phyloP scores from a whole-genome alignment of 2,888 invertebrate species.

The Tortricodes alternella region DNA sequence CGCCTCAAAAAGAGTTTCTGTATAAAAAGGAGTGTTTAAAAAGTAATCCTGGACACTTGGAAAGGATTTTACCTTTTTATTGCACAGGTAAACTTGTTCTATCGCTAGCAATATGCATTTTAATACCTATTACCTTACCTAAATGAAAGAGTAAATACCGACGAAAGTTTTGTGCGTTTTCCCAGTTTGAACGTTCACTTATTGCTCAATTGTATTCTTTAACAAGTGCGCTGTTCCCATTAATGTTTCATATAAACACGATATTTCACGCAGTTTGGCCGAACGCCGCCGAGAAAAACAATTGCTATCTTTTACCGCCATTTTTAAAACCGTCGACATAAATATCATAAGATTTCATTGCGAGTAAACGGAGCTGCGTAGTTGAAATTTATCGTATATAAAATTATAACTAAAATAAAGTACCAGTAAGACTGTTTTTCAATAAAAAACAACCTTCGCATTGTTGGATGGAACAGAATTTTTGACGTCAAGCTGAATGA shows the following conservation, averaged over 20 bases:
- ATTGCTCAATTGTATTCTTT: constrained; percentile 6
- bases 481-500: too few relatives aligned
- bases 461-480: too few relatives aligned
- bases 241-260: constrained; percentile 26
- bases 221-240: not conserved
- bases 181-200: not conserved
- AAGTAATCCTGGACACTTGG: not conserved
- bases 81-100: not conserved
- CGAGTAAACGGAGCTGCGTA: constrained; percentile 1
- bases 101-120: too few relatives aligned
- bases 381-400: constrained; percentile 4
- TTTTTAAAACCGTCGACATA: constrained; percentile 17
- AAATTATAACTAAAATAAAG: not conserved
- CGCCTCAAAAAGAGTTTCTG: constrained; percentile 18
- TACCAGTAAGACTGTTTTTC: not conserved
- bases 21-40: constrained; percentile 12
- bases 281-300: constrained; percentile 40
- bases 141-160: not conserved
- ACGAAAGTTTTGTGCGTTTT: not conserved
- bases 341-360: constrained; percentile 4
- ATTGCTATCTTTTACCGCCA: constrained; percentile 31
- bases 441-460: not conserved
- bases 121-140: not conserved
- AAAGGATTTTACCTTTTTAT: not conserved
- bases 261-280: constrained; percentile 38